Percentiles rank a stretch among this genome's conserved stretches.
These are phyloP conservation scores for Nasalis larvatus DNA, from an alignment of 2,113 vertebrate genomes.

Conservation along the genomic window DNA sequence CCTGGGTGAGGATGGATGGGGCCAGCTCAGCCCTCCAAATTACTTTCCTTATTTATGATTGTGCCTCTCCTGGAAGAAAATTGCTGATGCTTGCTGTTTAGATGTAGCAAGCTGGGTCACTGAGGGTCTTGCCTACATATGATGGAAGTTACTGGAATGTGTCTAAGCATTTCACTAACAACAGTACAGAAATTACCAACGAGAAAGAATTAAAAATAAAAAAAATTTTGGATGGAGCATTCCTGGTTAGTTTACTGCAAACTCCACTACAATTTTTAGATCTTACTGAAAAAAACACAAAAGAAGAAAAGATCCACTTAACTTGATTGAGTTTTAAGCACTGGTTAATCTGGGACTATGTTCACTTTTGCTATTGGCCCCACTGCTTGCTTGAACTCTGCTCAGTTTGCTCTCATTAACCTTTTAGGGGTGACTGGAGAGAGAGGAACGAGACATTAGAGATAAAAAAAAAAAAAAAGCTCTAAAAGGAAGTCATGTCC, in stretches of 20 bases:
- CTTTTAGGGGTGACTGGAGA: not conserved
- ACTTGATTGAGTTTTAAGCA: constrained; percentile 24
- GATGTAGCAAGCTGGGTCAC: not conserved
- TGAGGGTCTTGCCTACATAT: not conserved
- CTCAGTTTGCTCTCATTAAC: not conserved
- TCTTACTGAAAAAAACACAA: not conserved
- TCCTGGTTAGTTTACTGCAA: not conserved
- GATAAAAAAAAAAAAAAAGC: not conserved
- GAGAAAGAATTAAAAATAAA: not conserved
- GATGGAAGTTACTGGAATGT: constrained; percentile 34
- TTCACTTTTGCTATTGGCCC: not conserved
- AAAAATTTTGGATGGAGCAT: not conserved
- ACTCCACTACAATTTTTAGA: not conserved
- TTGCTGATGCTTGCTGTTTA: constrained; percentile 39
- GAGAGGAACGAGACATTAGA: not conserved
- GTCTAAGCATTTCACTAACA: not conserved
- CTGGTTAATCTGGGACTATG: not conserved
- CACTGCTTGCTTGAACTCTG: not conserved
- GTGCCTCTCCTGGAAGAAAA: constrained; percentile 59
- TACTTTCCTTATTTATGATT: constrained; percentile 70
- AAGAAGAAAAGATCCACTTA: not conserved
- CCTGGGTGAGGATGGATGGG: constrained; percentile 43
- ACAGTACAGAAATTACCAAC: not conserved
- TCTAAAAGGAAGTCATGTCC: not conserved
- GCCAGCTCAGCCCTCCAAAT: constrained; percentile 25